Evolutionary conservation across 2,888 invertebrate species (phyloP).

Genomic region (Euzophera pinguis): DNA sequence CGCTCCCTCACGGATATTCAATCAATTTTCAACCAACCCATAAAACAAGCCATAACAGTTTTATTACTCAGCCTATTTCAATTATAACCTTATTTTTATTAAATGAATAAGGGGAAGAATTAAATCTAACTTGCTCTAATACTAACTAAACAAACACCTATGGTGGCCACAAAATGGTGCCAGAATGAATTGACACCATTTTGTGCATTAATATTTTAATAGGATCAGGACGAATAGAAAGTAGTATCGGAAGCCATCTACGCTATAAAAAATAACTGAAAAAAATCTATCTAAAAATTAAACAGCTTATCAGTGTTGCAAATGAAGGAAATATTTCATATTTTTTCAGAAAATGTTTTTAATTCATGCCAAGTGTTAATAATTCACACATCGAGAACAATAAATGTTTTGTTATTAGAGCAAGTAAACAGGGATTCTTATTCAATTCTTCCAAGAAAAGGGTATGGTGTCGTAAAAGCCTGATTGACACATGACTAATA

Average conservation of each 20-base stretch:
- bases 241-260: not conserved
- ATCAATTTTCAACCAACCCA: conserved; percentile 1
- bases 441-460: conserved; percentile 5
- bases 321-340: no score
- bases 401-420: conserved; percentile 6
- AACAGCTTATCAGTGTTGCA: no score
- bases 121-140: no score
- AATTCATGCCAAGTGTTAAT: not conserved
- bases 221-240: conserved; percentile 3
- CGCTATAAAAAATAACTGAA: no score
- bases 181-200: no score
- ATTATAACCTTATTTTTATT: no score
- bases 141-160: no score
- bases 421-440: conserved; percentile 1
- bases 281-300: no score
- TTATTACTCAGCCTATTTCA: not conserved
- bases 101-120: no score
- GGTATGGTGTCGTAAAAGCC: conserved; percentile 14
- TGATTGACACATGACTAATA: conserved; percentile 20
- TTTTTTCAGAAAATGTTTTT: not conserved
- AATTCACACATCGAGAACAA: not conserved
- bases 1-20: not conserved
- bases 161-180: no score
- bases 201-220: conserved; percentile 1
- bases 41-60: not conserved